These are phyloP conservation scores for Pelobates cultripes DNA, from an alignment of 2,797 vertebrate genomes.

Conservation along the genomic window DNA sequence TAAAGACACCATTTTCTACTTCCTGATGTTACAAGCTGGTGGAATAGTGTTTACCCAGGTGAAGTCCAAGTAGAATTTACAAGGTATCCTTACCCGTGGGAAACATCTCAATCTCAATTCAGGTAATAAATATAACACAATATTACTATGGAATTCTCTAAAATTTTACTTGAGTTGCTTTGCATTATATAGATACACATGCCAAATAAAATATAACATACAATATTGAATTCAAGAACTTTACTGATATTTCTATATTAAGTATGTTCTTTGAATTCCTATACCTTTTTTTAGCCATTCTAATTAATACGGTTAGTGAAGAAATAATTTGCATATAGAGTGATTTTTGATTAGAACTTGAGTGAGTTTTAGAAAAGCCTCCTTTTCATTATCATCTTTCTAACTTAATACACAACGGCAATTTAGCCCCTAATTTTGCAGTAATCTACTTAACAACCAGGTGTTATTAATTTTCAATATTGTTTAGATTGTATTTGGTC, in stretches of 20 bases:
- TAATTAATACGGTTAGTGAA: slow-evolving; percentile 40
- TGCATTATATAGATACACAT: no score
- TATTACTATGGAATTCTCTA: no score
- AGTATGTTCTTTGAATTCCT: background rate
- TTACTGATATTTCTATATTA: background rate
- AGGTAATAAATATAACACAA: no score
- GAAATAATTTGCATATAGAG: slow-evolving; percentile 48
- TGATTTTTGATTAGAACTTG: slow-evolving; percentile 54
- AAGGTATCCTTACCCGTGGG: no score
- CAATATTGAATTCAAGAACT: background rate
- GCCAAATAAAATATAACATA: no score
- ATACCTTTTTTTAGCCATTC: slow-evolving; percentile 17
- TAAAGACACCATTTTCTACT: no score
- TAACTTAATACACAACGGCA: slow-evolving; percentile 35
- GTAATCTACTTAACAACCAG: slow-evolving; percentile 50
- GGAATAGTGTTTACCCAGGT: no score
- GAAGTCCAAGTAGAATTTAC: no score
- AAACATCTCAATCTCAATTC: no score
- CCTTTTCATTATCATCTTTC: slow-evolving; percentile 40
- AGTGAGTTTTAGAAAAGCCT: slow-evolving; percentile 40
- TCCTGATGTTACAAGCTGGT: no score
- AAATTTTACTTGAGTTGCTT: no score
- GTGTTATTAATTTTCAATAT: slow-evolving; percentile 51
- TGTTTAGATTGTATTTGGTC: slow-evolving; percentile 24
- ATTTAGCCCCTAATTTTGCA: slow-evolving; percentile 45